Base-by-base conservation (phyloP, 2,888 invertebrate genomes). In the Kuschelorhynchus macadamiae region DNA sequence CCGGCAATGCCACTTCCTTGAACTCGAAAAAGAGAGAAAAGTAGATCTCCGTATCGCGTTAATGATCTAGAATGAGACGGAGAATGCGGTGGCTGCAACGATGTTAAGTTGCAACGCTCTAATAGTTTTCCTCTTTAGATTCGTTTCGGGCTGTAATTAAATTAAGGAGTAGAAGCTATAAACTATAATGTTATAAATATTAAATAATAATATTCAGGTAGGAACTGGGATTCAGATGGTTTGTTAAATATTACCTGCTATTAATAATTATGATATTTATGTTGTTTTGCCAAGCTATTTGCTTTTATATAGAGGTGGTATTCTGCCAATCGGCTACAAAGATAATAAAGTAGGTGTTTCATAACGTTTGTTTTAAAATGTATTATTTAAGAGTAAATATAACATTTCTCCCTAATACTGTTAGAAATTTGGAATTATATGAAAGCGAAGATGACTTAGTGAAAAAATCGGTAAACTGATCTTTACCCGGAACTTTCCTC, bases 1-100 rank as follows among this genome's bases (percentile, higher is more conserved):
- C 79, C 80, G 79, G 75, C 72, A 77, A 76, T 76, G 72, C 76
- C 74, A 80, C 80, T 80, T 80, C 79, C 80, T 80, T 80, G 79
- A 79, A 80, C 80, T 79, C 80, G 60, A 60, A 66, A 66, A 78
- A 72, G 66, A 66, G 66, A 66, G 55, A 60, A 66, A 66, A 66
- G 20, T 55, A 66, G 47, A 53, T 49, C 49, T 53, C 49, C 16
- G 32, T 55, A 55, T 47, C 53, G 36, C 16, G 46, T 32, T 46
- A 55, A 47, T 52, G 60, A 60, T 66, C 55, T 20, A 66, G 55
- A 66, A 53, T 18, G 36, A 60, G 66, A 66, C 47, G 32, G 41
- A 59, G 18, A 46, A 50, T 30, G 59, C 57, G n/a, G 53, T 44
- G 57, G 53, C 50, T 57, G 59, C 65, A 59, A 46, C 11, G 46